These are phyloP conservation scores for Dryomyza anilis DNA, from an alignment of 2,888 invertebrate species.

Conservation along the genomic window DNA sequence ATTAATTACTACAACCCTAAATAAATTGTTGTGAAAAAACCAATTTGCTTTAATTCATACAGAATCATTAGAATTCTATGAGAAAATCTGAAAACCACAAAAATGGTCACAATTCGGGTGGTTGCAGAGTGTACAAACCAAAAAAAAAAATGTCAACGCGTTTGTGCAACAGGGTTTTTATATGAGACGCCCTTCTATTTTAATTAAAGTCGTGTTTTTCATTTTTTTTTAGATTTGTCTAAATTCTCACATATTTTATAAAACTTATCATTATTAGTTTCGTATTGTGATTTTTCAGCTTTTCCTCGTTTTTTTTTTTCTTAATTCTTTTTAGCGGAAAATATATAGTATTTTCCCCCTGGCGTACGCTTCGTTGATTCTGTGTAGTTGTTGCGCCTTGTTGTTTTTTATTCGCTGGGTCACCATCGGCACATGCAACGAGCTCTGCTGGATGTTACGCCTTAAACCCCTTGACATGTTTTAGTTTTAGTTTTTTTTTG, in stretches of 20 bases:
- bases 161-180: slow-evolving; percentile 32
- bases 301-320: neutral
- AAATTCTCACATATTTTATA: neutral
- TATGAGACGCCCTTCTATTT: neutral
- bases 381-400: neutral
- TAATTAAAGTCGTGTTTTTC: neutral
- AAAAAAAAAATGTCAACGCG: neutral
- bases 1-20: no score
- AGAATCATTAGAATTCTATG: slow-evolving; percentile 19
- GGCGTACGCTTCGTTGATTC: slow-evolving; percentile 13
- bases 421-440: slow-evolving; percentile 1
- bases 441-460: slow-evolving; percentile 16
- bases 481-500: no score
- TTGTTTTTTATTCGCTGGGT: neutral
- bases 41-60: no score
- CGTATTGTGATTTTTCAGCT: neutral
- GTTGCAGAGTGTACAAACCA: no score
- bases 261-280: neutral
- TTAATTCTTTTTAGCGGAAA: neutral
- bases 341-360: slow-evolving; percentile 3
- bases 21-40: no score
- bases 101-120: no score
- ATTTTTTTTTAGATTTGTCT: neutral
- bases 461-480: slow-evolving; percentile 24
- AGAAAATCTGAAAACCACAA: slow-evolving; percentile 36